These are phyloP conservation scores for Phalacrocorax aristotelis DNA, from an alignment of 2,113 vertebrate genomes.

Conservation along the genomic window DNA sequence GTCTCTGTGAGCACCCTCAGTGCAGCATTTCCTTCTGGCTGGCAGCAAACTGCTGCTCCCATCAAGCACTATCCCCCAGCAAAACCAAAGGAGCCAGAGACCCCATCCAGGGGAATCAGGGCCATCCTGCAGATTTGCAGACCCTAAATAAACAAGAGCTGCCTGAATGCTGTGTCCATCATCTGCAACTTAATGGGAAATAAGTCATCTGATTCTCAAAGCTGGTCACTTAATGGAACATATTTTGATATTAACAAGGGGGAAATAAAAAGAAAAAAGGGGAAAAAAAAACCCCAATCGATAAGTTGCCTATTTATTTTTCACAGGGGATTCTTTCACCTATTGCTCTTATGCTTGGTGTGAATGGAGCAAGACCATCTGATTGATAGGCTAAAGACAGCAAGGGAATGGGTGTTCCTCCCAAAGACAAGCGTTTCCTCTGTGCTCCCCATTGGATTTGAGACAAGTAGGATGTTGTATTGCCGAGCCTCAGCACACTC, in stretches of 20 bases:
- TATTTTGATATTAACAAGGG: neutral
- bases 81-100: neutral
- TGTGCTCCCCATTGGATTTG: accelerated
- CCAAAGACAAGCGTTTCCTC: neutral
- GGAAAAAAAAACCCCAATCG: neutral
- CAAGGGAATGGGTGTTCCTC: neutral
- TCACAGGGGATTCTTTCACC: neutral
- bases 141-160: neutral
- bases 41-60: neutral
- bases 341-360: neutral
- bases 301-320: neutral
- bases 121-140: neutral
- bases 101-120: neutral
- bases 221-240: neutral
- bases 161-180: neutral
- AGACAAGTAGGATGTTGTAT: neutral
- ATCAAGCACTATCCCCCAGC: neutral
- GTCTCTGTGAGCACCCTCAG: accelerated
- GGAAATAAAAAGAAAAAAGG: no score
- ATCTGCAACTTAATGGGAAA: neutral
- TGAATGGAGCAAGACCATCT: neutral
- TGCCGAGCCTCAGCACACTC: neutral
- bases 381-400: neutral
- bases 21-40: neutral
- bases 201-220: neutral